Evolutionary conservation across 2,113 vertebrate species (phyloP).

Genomic region (Meles meles): DNA sequence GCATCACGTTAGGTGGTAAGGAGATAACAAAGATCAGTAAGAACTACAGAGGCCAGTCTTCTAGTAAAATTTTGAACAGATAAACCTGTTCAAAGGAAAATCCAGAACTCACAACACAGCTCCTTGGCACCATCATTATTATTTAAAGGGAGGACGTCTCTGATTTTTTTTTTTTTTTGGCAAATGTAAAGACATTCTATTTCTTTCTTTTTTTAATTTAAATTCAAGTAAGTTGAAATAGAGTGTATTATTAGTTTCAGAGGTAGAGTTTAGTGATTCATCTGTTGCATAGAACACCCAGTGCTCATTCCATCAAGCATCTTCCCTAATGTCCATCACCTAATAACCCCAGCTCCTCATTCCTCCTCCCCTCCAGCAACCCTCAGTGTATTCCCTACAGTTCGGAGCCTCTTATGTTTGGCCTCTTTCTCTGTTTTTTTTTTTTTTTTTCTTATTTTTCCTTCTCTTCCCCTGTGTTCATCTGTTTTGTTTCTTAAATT

Average conservation of each 20-base stretch:
- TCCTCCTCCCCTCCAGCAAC: not conserved
- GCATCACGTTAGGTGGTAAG: not conserved
- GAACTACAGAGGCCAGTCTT: not conserved
- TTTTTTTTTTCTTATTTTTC: not conserved
- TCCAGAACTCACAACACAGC: not conserved
- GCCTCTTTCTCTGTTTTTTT: not conserved
- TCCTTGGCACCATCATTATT: not conserved
- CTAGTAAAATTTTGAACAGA: not conserved
- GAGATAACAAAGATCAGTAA: not conserved
- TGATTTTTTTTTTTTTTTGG: not conserved
- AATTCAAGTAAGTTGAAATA: not conserved
- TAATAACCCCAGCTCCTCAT: not conserved
- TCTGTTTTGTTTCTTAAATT: not conserved
- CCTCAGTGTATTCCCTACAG: not conserved
- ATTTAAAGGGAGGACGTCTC: not conserved
- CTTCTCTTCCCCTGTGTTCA: not conserved
- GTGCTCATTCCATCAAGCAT: not conserved
- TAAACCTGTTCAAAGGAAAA: not conserved
- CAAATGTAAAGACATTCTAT: not conserved
- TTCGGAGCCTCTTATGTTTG: not conserved
- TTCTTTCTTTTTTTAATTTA: not conserved
- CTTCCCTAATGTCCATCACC: not conserved
- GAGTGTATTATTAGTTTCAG: not conserved
- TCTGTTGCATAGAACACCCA: not conserved
- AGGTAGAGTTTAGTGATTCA: not conserved